phyloP scores from a whole-genome alignment of 2,888 invertebrate genomes.

The Mantis religiosa region DNA sequence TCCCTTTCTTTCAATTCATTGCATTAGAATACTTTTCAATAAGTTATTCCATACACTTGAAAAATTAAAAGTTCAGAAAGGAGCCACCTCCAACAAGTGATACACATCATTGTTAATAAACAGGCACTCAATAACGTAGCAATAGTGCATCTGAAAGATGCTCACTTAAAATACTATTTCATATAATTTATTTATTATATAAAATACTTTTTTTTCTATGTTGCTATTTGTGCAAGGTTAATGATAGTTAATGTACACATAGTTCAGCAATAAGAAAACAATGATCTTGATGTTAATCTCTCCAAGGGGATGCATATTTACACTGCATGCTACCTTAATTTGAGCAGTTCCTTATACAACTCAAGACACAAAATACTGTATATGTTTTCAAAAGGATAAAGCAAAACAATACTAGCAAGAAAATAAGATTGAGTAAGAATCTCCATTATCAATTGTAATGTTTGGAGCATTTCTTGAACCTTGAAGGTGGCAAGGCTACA shows the following conservation, averaged over 20 bases:
- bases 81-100: background rate
- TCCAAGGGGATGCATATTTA: background rate
- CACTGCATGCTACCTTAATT: background rate
- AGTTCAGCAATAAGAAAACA: background rate
- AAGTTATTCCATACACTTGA: background rate
- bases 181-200: background rate
- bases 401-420: background rate
- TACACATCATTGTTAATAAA: background rate
- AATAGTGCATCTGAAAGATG: background rate
- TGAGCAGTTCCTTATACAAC: background rate
- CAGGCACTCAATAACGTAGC: conserved; percentile 10
- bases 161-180: background rate
- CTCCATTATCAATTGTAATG: background rate
- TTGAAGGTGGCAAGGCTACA: background rate
- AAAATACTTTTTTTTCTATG: background rate
- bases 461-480: background rate
- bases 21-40: background rate
- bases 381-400: background rate
- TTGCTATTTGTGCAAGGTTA: background rate
- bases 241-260: background rate
- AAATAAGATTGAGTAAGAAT: background rate
- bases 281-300: background rate
- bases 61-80: background rate
- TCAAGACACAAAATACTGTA: background rate
- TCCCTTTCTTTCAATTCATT: background rate